Base-by-base conservation (phyloP, 2,113 vertebrate genomes). In the Anoura caudifer region DNA sequence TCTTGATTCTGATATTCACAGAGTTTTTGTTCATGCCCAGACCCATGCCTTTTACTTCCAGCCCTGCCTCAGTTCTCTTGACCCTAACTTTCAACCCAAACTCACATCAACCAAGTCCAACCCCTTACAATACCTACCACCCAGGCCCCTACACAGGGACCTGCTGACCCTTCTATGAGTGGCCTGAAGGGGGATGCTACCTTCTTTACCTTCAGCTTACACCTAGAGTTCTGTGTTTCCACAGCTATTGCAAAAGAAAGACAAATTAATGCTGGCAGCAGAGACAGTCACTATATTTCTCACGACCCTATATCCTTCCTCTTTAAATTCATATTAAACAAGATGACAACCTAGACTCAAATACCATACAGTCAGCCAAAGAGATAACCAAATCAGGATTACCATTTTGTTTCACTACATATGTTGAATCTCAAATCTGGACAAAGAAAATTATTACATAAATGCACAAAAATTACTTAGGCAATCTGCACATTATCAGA, bases 371-470 rank as follows among this genome's bases (percentile, higher is more conserved):
- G 67, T 73, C 59, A 70, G 76, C 80, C 67, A 77, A 83, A 8
- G 3, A 84, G 77, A 75, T 4, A 81, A 76, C 31, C 31, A 76
- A 41, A 83, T 79, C 4, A 22, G 50, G 36, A 79, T 47, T 50
- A 69, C 67, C 56, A 11, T 31, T 75, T 31, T 10, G 54, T 59
- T 81, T 81, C 72, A 92, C 24, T 85, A 82, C 65, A 38, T 50
- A 87, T 5, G 36, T 15, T 79, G 50, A 86, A 28, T 45, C 52
- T 52, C 73, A 80, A 82, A 59, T 54, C 11, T 91, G 45, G 72
- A 93, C 77, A 85, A 81, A 94, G 36, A 65, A 87, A 94, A 79
- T 67, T 45, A 94, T 92, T 36, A 89, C 14, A 2, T 59, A 94
- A 94, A 24, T 24, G 33, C 26, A 82, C 10, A 85, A 52, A 95